Conservation (phyloP, 1,140 invertebrate species). For the Drosophila fuyamai region DNA sequence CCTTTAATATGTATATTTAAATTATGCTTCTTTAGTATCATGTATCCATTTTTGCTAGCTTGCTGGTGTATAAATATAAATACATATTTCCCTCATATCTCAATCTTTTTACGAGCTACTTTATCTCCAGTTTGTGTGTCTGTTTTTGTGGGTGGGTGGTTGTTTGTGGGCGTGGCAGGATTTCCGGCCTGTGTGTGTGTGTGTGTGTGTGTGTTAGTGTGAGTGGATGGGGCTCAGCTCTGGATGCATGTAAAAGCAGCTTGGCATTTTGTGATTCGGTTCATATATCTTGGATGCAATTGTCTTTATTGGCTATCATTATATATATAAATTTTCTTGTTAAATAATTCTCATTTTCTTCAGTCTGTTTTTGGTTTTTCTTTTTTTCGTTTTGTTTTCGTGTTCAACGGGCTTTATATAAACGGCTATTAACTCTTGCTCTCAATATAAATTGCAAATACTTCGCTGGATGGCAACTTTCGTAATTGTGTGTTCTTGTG, state of each 20-base stretch:
- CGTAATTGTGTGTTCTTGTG: constrained; percentile 64
- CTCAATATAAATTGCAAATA: constrained; percentile 74
- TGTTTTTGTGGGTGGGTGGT: constrained; percentile 9
- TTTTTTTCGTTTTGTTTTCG: constrained; percentile 35
- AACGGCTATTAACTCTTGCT: constrained; percentile 56
- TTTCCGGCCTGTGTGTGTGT: neutral
- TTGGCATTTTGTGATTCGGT: constrained; percentile 48
- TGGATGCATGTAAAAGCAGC: constrained; percentile 54
- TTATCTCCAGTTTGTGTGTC: constrained; percentile 6
- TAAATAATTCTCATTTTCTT: constrained; percentile 65
- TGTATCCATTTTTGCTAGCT: constrained; percentile 48
- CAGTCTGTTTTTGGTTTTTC: constrained; percentile 69
- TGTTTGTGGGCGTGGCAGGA: constrained; percentile 4
- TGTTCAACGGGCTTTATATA: constrained; percentile 48
- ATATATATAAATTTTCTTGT: constrained; percentile 68
- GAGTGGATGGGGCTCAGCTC: constrained; percentile 21
- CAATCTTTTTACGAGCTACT: constrained; percentile 36
- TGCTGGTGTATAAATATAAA: constrained; percentile 73
- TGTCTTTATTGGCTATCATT: constrained; percentile 40
- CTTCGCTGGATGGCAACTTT: constrained; percentile 81
- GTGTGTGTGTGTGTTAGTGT: constrained; percentile 13
- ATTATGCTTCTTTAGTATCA: constrained; percentile 41
- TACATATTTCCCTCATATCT: constrained; percentile 63
- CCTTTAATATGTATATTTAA: constrained; percentile 61
- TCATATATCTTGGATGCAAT: constrained; percentile 39